Base-by-base conservation (phyloP, 2,888 invertebrate species). In the Macrosoma leucophasiata region DNA sequence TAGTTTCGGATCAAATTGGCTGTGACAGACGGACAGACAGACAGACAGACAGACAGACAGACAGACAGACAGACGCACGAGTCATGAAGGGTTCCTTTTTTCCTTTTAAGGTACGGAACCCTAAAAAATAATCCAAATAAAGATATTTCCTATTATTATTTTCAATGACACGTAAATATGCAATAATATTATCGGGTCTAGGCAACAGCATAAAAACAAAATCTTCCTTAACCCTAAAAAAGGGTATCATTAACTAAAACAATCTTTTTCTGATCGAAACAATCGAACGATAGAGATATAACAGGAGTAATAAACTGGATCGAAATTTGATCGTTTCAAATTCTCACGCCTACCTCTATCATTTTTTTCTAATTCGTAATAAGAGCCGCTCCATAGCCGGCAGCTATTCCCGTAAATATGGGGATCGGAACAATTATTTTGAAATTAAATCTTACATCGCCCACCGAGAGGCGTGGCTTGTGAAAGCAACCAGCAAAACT, bases 361-460 rank as follows among this genome's bases (percentile, higher is more conserved):
- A 52, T 54, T 55, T 62, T 62, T 61, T 56, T 55, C 50, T 44
- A 32, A 52, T 48, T 47, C 61, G 62, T 69, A 65, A 50, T 56
- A 48, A 50, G 49, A 44, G 38, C 47, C 55, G 52, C 51, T 53
- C 55, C 58, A 57, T 61, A 41, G 73, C 75, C 75, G 66, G 73
- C 71, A 78, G 78, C 69, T 55, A 73, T 66, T 54, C 55, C 55
- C 54, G 50, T 78, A 76, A 79, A 77, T 73, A 81, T 78, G 76
- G 69, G 67, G 65, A 77, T 75, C 72, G 66, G 52, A 59, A 67
- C 63, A 74, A 79, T 77, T 76, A 75, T 58, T 64, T 61, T 52
- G 54, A 51, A 58, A 69, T 71, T 62, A 68, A 62, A 66, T 59
- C 62, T 70, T 57, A 63, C 54, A 55, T 58, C 57, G 48, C 56